Conservation (phyloP, 2,888 invertebrate species). For the Tryphoninae sp. region DNA sequence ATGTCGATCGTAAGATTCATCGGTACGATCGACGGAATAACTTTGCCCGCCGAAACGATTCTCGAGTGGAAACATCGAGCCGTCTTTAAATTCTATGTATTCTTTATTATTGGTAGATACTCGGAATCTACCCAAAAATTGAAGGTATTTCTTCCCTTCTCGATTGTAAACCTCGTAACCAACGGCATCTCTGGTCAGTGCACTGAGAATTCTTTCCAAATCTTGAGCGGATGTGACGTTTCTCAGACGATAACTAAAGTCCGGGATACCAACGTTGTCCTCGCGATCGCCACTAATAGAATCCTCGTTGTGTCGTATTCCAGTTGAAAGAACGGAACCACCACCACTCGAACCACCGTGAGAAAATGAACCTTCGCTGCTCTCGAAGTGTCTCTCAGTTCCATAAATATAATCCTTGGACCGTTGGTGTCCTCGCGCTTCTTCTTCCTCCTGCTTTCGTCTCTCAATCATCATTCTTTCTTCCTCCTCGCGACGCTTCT, state of each 20-base stretch:
- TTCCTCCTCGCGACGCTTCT: slow-evolving; percentile 60
- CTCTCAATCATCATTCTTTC: slow-evolving; percentile 59
- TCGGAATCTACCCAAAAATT: slow-evolving; percentile 72
- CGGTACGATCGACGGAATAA: slow-evolving; percentile 58
- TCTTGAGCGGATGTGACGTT: slow-evolving; percentile 71
- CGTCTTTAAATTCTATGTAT: slow-evolving; percentile 75
- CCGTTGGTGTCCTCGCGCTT: slow-evolving; percentile 16
- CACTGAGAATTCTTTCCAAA: slow-evolving; percentile 69
- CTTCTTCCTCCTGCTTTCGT: slow-evolving; percentile 65
- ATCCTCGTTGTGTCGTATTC: slow-evolving; percentile 51
- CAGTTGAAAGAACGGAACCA: slow-evolving; percentile 54
- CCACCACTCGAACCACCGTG: slow-evolving; percentile 34
- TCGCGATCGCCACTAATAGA: slow-evolving; percentile 73
- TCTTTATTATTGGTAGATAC: slow-evolving; percentile 69
- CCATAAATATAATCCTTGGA: slow-evolving; percentile 69
- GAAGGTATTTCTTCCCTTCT: slow-evolving; percentile 71
- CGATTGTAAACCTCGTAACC: slow-evolving; percentile 69
- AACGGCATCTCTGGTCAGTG: slow-evolving; percentile 67
- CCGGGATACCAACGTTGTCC: slow-evolving; percentile 67
- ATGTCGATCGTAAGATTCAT: slow-evolving; percentile 54
- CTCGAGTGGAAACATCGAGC: slow-evolving; percentile 72
- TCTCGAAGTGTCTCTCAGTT: slow-evolving; percentile 69
- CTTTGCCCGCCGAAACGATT: slow-evolving; percentile 70
- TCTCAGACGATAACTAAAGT: slow-evolving; percentile 67
- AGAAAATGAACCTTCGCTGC: slow-evolving; percentile 15